A percentile compares a stretch with the other conserved stretches of the same genome.
These are phyloP conservation scores for Eretmochelys imbricata DNA, from an alignment of 2,113 vertebrate species.

Conservation along the genomic window DNA sequence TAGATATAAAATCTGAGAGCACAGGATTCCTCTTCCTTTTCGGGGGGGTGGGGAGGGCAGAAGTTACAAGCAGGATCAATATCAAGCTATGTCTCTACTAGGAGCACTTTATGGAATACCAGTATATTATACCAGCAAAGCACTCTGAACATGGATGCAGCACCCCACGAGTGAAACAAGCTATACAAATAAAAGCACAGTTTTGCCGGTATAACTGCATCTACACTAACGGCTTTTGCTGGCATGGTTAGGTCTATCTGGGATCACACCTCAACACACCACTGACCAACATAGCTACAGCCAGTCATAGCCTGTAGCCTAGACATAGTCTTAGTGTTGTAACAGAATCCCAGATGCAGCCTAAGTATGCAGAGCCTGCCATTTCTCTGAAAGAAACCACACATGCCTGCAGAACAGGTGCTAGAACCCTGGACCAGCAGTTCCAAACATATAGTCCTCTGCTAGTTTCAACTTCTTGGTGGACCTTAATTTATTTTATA, in stretches of 20 bases:
- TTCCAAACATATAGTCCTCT: neutral
- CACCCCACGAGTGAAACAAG: neutral
- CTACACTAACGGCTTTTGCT: neutral
- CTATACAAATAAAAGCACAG: neutral
- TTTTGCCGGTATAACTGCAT: neutral
- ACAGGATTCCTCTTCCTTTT: neutral
- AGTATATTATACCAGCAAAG: neutral
- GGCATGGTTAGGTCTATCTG: neutral
- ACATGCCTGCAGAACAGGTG: neutral
- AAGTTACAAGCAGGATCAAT: neutral
- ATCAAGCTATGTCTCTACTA: neutral
- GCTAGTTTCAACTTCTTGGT: neutral
- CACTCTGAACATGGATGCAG: neutral
- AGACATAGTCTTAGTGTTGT: neutral
- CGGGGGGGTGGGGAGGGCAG: neutral
- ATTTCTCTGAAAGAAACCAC: neutral
- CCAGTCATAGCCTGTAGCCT: neutral
- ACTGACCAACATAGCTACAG: neutral
- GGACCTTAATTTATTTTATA: neutral
- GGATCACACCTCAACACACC: neutral
- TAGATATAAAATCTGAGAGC: neutral
- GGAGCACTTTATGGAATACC: neutral
- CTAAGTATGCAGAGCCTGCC: neutral
- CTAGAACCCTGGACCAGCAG: neutral
- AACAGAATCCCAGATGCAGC: neutral